Base-by-base conservation (phyloP, 1,140 invertebrate species). In the Melitaea cinxia region DNA sequence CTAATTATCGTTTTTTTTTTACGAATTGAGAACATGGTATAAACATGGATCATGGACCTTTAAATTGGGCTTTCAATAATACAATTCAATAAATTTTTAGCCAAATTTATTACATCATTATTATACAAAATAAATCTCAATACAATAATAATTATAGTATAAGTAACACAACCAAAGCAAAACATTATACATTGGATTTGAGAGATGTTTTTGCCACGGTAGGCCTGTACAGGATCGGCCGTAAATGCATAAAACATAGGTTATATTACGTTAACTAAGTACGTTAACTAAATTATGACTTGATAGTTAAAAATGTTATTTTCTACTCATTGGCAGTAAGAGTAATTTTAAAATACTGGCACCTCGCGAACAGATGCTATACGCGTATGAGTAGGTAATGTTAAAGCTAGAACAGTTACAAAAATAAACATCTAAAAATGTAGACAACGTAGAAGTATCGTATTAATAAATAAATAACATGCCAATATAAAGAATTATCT, bases 121-220 rank as follows among this genome's bases (percentile, higher is more conserved):
- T 87, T 82, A 90, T 88, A 88, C 84, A 90, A 90, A 90, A 90
- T 90, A 88, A 88, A 88, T 83, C 81, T 87, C 84, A 86, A 86
- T 90, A 88, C 83, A 86, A 83, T 89, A 86, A 88, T 87, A 82
- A 83, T 88, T 77, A 85, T 83, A 80, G 72, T 83, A 86, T 88
- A 85, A 86, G 81, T 87, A 88, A 90, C 88, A 90, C 88, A 90
- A 90, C 88, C 88, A 83, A 90, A 90, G 81, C 85, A 88, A 87
- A 85, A 88, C 79, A 82, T 87, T 86, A 88, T 77, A 86, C 76
- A 80, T 84, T 87, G 82, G 74, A 88, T 88, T 85, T 83, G 80
- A 90, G 83, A 77, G 65, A 82, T 67, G 70, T 78, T 78, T 70
- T 73, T 73, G 73, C 76, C 78, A 70, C 83, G 70, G 67, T 73